phyloP scores from a whole-genome alignment of 2,797 vertebrate genomes.

The Holocentrus rufus region DNA sequence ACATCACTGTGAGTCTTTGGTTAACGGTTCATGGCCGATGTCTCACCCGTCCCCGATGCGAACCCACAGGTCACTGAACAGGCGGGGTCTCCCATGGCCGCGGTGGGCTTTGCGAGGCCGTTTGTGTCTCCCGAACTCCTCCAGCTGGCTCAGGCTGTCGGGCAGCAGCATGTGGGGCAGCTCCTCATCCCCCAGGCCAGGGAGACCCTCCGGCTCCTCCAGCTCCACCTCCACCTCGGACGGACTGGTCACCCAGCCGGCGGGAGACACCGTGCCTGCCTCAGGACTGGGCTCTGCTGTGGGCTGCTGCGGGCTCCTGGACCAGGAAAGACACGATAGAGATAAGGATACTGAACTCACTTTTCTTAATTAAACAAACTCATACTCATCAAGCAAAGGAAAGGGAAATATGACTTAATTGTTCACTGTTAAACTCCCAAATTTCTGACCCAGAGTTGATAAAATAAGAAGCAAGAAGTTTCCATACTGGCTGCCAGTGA shows the following conservation, averaged over 20 bases:
- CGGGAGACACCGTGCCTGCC: slow-evolving; percentile 36
- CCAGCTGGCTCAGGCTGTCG: slow-evolving; percentile 96
- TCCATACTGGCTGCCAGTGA: slow-evolving; percentile 32
- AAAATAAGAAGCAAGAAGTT: background rate
- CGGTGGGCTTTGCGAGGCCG: slow-evolving; percentile 90
- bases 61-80: slow-evolving; percentile 98
- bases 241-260: slow-evolving; percentile 73
- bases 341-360: background rate
- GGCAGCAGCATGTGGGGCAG: slow-evolving; percentile 91
- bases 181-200: slow-evolving; percentile 75
- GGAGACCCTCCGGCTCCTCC: slow-evolving; percentile 62
- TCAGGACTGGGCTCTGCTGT: slow-evolving; percentile 43
- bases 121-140: slow-evolving; percentile 95
- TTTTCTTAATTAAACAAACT: no score
- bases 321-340: slow-evolving; percentile 4
- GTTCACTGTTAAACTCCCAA: no score
- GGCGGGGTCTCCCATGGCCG: slow-evolving; percentile 85
- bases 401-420: no score
- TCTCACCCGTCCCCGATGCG: slow-evolving; percentile 95
- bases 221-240: slow-evolving; percentile 73
- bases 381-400: background rate
- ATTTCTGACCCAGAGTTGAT: no score
- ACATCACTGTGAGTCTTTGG: no score
- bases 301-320: slow-evolving; percentile 61
- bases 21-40: background rate